phyloP scores from a whole-genome alignment of 2,113 vertebrate genomes.

The Anser cygnoides region DNA sequence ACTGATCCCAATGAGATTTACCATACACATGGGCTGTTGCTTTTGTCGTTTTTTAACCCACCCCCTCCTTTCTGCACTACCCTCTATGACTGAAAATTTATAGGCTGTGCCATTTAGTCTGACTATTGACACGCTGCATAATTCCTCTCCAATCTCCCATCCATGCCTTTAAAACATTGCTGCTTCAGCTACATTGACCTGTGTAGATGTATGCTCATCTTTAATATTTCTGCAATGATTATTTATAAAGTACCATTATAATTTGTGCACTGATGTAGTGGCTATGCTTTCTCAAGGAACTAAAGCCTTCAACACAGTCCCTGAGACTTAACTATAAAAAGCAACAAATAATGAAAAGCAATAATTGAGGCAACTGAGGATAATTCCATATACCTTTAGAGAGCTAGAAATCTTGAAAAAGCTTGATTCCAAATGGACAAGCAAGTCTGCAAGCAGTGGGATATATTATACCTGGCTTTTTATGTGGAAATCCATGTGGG shows the following conservation, averaged over 20 bases:
- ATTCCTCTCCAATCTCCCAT: neutral
- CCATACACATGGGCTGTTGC: neutral
- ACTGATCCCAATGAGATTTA: slow-evolving; percentile 19
- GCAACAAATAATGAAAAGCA: neutral
- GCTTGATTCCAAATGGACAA: neutral
- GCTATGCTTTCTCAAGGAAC: neutral
- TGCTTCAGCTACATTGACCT: neutral
- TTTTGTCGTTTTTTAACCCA: slow-evolving; percentile 23
- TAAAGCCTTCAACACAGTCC: neutral
- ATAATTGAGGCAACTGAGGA: neutral
- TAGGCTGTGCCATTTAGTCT: neutral
- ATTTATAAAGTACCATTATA: neutral
- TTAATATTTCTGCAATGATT: neutral
- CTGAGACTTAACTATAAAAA: neutral
- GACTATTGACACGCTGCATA: neutral
- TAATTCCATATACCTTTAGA: neutral
- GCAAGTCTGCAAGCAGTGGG: neutral
- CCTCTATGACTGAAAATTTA: neutral
- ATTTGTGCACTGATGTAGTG: neutral
- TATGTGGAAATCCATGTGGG: neutral
- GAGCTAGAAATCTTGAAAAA: neutral
- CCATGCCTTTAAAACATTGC: neutral
- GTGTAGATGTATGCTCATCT: fast-evolving
- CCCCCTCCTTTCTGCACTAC: neutral
- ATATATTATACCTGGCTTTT: neutral